Conservation (phyloP, 2,113 vertebrate species). For the Planiliza haematocheilus region DNA sequence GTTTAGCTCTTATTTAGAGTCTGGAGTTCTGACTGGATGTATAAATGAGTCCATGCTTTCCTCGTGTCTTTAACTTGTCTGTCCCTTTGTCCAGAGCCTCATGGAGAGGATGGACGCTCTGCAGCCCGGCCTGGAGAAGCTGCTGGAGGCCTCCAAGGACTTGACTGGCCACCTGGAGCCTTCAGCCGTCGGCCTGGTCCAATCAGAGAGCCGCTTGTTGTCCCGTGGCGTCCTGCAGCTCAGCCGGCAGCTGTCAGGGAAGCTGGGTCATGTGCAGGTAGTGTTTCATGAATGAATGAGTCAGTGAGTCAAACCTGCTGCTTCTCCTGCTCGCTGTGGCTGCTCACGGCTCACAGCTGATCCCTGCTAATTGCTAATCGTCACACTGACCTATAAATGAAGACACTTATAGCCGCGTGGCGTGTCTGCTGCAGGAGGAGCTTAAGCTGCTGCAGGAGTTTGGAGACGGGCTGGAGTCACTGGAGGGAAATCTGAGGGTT, state of each 20-base stretch:
- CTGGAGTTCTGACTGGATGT: too few relatives aligned
- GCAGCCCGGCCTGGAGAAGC: constrained; percentile 73
- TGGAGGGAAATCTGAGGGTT: constrained; percentile 83
- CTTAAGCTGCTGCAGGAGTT: constrained; percentile 85
- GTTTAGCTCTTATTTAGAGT: too few relatives aligned
- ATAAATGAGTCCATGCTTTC: too few relatives aligned
- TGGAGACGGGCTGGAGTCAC: constrained; percentile 70
- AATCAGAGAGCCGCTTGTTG: constrained; percentile 79
- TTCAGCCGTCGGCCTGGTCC: constrained; percentile 69
- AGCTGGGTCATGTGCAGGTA: constrained; percentile 86
- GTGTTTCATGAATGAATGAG: not conserved
- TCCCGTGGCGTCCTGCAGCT: constrained; percentile 83
- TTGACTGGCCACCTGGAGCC: constrained; percentile 77
- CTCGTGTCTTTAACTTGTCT: not conserved
- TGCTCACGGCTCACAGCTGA: not conserved
- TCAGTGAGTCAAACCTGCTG: not conserved
- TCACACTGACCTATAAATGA: constrained; percentile 51
- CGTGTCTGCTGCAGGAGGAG: constrained; percentile 74
- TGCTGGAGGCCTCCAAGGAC: constrained; percentile 79
- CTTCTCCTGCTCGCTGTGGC: not conserved
- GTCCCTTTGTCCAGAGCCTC: constrained; percentile 79
- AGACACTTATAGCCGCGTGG: not conserved
- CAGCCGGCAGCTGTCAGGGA: constrained; percentile 78
- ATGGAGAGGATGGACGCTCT: constrained; percentile 72
- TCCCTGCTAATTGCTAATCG: not conserved